Percentiles rank a stretch among this genome's conserved stretches.
Evolutionary conservation across 2,888 invertebrate genomes (phyloP).

Genomic region (Lasius fuliginosus): DNA sequence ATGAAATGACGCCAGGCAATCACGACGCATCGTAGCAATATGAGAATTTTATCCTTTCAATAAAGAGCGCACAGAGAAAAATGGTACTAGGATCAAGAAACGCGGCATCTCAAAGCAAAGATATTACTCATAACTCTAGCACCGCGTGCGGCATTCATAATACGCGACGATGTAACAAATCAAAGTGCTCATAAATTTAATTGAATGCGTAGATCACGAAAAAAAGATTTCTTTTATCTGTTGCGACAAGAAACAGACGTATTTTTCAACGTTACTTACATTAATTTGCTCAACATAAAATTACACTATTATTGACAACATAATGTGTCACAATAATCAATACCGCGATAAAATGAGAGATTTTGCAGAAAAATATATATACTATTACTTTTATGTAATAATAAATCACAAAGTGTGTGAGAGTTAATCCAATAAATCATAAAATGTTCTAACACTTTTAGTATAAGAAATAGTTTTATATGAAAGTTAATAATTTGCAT

Average conservation of each 20-base stretch:
- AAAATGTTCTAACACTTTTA: not conserved
- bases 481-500: not conserved
- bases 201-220: not conserved
- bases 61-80: constrained; percentile 53
- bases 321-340: not conserved
- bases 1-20: constrained; percentile 71
- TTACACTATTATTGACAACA: not conserved
- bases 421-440: not conserved
- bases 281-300: constrained; percentile 7
- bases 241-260: not conserved
- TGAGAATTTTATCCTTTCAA: constrained; percentile 70
- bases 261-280: constrained; percentile 24
- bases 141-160: constrained; percentile 46
- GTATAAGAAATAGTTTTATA: not conserved
- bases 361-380: constrained; percentile 2
- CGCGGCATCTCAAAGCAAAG: constrained; percentile 31
- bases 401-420: not conserved
- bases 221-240: not conserved
- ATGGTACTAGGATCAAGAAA: constrained; percentile 39
- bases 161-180: constrained; percentile 51
- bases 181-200: constrained; percentile 48
- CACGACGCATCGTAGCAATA: constrained; percentile 71
- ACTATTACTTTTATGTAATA: not conserved
- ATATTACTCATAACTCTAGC: constrained; percentile 67
- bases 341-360: not conserved